These are phyloP conservation scores for Clavelina lepadiformis DNA, from an alignment of 23 tunicate genomes.

Conservation along the genomic window DNA sequence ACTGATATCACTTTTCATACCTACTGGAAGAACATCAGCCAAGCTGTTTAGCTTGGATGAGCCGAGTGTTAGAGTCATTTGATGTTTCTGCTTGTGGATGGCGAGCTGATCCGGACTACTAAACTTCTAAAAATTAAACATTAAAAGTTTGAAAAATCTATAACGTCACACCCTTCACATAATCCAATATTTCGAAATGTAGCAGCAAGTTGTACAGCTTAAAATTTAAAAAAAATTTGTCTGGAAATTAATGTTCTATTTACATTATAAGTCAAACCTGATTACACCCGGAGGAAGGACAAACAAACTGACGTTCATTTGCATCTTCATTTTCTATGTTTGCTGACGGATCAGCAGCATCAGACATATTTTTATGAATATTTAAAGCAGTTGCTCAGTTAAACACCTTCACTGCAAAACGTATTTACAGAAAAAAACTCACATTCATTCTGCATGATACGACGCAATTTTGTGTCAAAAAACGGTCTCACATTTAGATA, in stretches of 20 bases:
- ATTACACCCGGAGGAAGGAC: constrained; percentile 57
- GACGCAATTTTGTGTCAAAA: no score
- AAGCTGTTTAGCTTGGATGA: constrained; percentile 36
- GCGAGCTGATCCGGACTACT: constrained; percentile 25
- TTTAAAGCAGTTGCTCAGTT: no score
- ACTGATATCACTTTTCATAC: constrained; percentile 38
- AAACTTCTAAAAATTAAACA: constrained; percentile 39
- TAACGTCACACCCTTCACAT: no score
- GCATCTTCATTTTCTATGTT: constrained; percentile 37
- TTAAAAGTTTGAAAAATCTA: background rate
- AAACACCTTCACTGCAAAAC: no score
- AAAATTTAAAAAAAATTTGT: no score
- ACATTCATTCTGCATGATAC: no score
- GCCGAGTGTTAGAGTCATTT: constrained; percentile 86
- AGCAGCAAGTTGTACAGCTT: no score
- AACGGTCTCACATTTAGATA: no score
- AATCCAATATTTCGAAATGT: no score
- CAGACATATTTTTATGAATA: constrained; percentile 10
- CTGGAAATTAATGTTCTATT: no score
- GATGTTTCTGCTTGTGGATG: constrained; percentile 78
- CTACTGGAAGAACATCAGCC: constrained; percentile 77
- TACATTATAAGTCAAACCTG: no score
- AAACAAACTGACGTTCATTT: constrained; percentile 16
- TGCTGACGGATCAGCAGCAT: constrained; percentile 29
- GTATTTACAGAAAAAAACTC: no score